These are phyloP conservation scores for Drosophila maculinotata DNA, from an alignment of 2,888 invertebrate species.

Conservation along the genomic window DNA sequence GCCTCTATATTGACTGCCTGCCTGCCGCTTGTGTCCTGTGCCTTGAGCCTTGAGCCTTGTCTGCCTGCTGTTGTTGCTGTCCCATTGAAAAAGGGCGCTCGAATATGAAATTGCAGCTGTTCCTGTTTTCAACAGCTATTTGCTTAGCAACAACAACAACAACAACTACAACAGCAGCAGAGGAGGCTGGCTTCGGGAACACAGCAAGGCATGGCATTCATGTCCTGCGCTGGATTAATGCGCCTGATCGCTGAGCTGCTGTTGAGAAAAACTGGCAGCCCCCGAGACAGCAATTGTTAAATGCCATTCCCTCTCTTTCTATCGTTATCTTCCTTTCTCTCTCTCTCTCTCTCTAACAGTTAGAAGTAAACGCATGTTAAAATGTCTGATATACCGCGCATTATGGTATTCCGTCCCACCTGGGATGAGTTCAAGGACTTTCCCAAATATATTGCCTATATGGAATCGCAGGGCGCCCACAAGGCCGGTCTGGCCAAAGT, in stretches of 20 bases:
- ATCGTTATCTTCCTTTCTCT: neutral
- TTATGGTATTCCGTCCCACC: slow-evolving; percentile 93
- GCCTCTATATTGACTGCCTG: slow-evolving; percentile 53
- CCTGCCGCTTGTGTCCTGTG: slow-evolving; percentile 25
- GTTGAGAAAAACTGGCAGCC: slow-evolving; percentile 6
- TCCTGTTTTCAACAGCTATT: slow-evolving; percentile 50
- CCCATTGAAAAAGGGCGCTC: slow-evolving; percentile 73
- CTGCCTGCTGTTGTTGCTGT: slow-evolving; percentile 37
- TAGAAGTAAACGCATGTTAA: slow-evolving; percentile 28
- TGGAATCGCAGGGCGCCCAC: slow-evolving; percentile 97
- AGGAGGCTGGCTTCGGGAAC: slow-evolving; percentile 1
- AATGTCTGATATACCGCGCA: slow-evolving; percentile 81
- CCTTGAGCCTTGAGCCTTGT: slow-evolving; percentile 16
- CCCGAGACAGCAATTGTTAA: neutral
- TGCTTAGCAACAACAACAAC: slow-evolving; percentile 52
- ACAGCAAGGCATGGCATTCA: slow-evolving; percentile 32
- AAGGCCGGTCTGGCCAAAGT: slow-evolving; percentile 98
- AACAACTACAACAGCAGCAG: slow-evolving; percentile 9
- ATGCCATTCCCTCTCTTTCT: neutral
- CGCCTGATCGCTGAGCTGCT: slow-evolving; percentile 15
- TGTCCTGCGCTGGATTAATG: slow-evolving; percentile 36
- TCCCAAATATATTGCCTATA: slow-evolving; percentile 93
- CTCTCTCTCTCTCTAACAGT: slow-evolving; percentile 12
- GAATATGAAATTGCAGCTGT: slow-evolving; percentile 70
- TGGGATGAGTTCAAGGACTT: slow-evolving; percentile 99